A percentile compares a stretch with the other conserved stretches of the same genome.
Conservation (phyloP, 2,888 invertebrate genomes). For the Drosophila putrida region DNA sequence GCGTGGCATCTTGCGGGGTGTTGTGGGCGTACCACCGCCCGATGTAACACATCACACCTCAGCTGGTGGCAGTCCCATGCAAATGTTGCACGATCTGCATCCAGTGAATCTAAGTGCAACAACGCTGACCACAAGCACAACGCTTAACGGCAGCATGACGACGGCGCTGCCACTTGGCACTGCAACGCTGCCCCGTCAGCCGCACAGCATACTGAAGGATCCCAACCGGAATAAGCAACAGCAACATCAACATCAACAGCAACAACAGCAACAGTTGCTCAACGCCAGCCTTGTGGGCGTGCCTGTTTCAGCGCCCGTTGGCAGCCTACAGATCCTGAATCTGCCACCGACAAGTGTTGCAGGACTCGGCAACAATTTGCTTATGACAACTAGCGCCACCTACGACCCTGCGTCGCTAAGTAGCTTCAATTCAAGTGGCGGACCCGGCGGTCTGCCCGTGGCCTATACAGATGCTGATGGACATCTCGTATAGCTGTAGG, state of each 20-base stretch:
- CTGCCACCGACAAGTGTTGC: slow-evolving; percentile 87
- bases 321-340: slow-evolving; percentile 87
- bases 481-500: slow-evolving; percentile 85
- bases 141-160: slow-evolving; percentile 83
- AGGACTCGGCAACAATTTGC: slow-evolving; percentile 83
- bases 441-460: slow-evolving; percentile 70
- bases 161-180: slow-evolving; percentile 69
- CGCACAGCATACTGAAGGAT: slow-evolving; percentile 88
- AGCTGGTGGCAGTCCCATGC: slow-evolving; percentile 62
- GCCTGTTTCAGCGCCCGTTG: slow-evolving; percentile 77
- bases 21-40: slow-evolving; percentile 84
- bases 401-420: slow-evolving; percentile 85
- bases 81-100: slow-evolving; percentile 82
- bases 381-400: slow-evolving; percentile 81
- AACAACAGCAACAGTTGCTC: slow-evolving; percentile 86
- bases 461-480: slow-evolving; percentile 86
- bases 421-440: slow-evolving; percentile 80
- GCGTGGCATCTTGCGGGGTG: slow-evolving; percentile 83
- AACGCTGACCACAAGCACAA: slow-evolving; percentile 83
- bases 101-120: slow-evolving; percentile 83
- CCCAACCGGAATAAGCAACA: slow-evolving; percentile 88
- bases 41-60: slow-evolving; percentile 85
- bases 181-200: slow-evolving; percentile 86
- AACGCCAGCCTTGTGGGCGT: slow-evolving; percentile 78
- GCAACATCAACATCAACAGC: slow-evolving; percentile 86